Evolutionary conservation across 2,113 vertebrate species (phyloP), one percentile per base, ranked within the genome.

Genomic region (Vireo altiloquus): DNA sequence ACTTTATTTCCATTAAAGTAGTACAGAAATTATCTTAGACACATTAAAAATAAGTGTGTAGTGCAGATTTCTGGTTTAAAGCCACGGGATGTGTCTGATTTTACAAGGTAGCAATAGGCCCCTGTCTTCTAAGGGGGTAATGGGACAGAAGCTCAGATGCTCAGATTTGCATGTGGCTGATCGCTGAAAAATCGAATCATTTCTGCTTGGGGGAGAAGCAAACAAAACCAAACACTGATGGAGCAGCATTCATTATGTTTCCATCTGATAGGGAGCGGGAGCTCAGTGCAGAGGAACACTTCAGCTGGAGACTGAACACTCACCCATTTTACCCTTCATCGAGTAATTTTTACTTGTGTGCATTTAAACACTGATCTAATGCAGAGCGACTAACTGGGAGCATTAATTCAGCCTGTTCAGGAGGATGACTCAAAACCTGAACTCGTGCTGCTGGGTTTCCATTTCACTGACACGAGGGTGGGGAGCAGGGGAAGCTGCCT

Each of bases 31-130:
- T 89, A 97, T 97, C 82, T 95, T 93, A 85, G 89, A 90, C 81
- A 92, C 88, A 91, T 97, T 92, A 94, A 97, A 95, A 97, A 92
- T 63, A 95, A 95, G 71, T 84, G 61, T 92, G 74, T 59, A 92
- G 90, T 97, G 77, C 85, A 95, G 95, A 88, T 94, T 97, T 96
- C 94, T 97, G 87, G 25, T 97, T 95, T 97, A 96, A 96, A 97
- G 92, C 96, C 88, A 84, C 35, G 5, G 42, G 64, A 35, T 97
- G 35, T 46, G 94, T 89, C 92, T 94, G 91, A 61, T 96, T 92
- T 97, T 82, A 79, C 60, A 4, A 40, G 39, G 89, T 88, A 88
- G 92, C 92, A 89, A 5, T 75, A 83, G 72, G 84, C 81, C 60
- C 3, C 83, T 94, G 72, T 79, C 86, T 90, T 90, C 12, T 46